Evolutionary conservation across 23 tunicate species (phyloP).

Genomic region (Ciona savignyi): DNA sequence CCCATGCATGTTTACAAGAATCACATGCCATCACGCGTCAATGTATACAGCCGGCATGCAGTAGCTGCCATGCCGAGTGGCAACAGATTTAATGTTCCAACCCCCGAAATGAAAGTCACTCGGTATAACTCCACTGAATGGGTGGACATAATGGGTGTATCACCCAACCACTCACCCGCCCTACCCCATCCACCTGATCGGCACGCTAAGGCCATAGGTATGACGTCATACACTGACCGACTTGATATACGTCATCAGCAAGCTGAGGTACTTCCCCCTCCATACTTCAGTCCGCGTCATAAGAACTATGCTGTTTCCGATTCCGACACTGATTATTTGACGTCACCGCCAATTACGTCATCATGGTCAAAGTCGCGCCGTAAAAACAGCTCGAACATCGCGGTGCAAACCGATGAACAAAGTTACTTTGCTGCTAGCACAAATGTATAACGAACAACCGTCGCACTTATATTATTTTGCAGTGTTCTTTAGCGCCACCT

Average conservation of each 20-base stretch:
- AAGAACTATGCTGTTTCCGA: constrained; percentile 3
- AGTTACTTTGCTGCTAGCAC: neutral
- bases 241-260: constrained; percentile 12
- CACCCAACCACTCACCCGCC: constrained; percentile 37
- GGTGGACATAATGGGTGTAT: constrained; percentile 14
- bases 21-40: neutral
- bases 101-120: neutral
- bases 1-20: neutral
- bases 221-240: neutral
- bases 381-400: constrained; percentile 25
- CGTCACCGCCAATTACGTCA: constrained; percentile 13
- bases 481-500: neutral
- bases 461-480: neutral
- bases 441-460: neutral
- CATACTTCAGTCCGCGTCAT: neutral
- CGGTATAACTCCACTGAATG: neutral
- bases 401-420: constrained; percentile 45
- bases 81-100: neutral
- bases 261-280: constrained; percentile 8
- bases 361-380: constrained; percentile 31
- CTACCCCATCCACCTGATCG: neutral
- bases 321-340: constrained; percentile 4
- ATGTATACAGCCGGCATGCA: constrained; percentile 11
- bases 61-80: neutral
- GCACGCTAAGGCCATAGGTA: neutral